Evolutionary conservation across 2,888 invertebrate species (phyloP).

Genomic region (Napeogenes sylphis): DNA sequence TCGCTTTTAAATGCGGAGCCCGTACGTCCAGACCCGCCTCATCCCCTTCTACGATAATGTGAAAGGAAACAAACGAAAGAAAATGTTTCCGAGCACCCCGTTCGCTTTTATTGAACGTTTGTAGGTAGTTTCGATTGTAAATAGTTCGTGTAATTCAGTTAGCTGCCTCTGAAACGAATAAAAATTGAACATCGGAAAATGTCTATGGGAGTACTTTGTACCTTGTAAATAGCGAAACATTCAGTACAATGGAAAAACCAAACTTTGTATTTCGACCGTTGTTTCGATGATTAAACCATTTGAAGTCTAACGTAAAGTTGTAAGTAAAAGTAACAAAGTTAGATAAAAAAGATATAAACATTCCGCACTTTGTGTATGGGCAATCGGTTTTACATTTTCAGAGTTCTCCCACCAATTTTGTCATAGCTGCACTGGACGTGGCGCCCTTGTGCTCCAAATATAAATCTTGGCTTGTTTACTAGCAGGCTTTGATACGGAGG

Average conservation of each 20-base stretch:
- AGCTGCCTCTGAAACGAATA: conserved; percentile 49
- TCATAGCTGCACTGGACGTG: conserved; percentile 25
- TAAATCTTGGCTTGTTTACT: conserved; percentile 48
- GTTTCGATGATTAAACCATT: background rate
- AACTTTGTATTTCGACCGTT: conserved; percentile 13
- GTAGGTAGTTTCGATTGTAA: conserved; percentile 73
- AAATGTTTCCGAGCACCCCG: conserved; percentile 71
- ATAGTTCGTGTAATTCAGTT: conserved; percentile 74
- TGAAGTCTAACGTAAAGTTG: too few relatives aligned
- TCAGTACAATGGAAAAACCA: conserved; percentile 45
- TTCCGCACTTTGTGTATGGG: too few relatives aligned
- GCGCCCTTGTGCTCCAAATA: conserved; percentile 38
- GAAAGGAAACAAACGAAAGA: conserved; percentile 76
- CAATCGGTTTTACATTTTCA: conserved; percentile 11
- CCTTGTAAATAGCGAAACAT: conserved; percentile 42
- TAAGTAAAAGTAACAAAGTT: too few relatives aligned
- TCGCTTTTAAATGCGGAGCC: conserved; percentile 75
- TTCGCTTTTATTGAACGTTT: conserved; percentile 70
- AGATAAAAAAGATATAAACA: too few relatives aligned
- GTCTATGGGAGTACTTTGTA: conserved; percentile 46
- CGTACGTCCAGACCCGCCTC: conserved; percentile 68
- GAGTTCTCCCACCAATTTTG: conserved; percentile 18
- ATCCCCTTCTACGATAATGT: conserved; percentile 68
- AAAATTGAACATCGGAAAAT: conserved; percentile 51
- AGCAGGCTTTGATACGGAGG: conserved; percentile 41